Percentiles rank a stretch among this genome's conserved stretches.
phyloP scores from a whole-genome alignment of 2,797 vertebrate species.

The Argya squamiceps region DNA sequence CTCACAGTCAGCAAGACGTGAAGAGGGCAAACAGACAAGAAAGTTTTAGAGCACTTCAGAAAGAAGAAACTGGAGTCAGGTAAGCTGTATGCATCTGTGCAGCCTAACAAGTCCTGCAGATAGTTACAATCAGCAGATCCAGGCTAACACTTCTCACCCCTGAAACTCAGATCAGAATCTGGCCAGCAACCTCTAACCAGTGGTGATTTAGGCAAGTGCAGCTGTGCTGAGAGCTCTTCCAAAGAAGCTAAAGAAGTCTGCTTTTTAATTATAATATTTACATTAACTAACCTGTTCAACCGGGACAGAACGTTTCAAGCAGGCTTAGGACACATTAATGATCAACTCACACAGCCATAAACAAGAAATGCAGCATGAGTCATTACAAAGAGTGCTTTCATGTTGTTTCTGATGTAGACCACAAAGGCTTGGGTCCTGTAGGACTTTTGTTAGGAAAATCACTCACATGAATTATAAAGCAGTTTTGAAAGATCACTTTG shows the following conservation, averaged over 20 bases:
- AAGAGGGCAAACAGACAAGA: not conserved
- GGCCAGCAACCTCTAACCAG: not conserved
- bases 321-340: conserved; percentile 2
- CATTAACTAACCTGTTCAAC: conserved; percentile 30
- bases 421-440: conserved; percentile 49
- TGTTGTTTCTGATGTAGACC: conserved; percentile 53
- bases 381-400: conserved; percentile 49
- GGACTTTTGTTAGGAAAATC: conserved; percentile 62
- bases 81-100: not conserved
- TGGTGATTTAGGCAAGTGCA: not conserved
- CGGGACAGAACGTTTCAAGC: not conserved
- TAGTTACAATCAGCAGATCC: not conserved
- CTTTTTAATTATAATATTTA: conserved; percentile 52
- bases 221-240: not conserved
- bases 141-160: not conserved
- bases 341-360: conserved; percentile 4
- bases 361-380: conserved; percentile 27
- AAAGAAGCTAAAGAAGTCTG: not conserved
- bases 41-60: not conserved
- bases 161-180: conserved; percentile 49
- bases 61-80: not conserved
- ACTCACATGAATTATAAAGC: conserved; percentile 36
- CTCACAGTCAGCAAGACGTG: not conserved
- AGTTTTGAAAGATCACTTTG: conserved; percentile 34
- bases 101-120: not conserved